Percentiles rank a stretch among this genome's conserved stretches.
These are phyloP conservation scores for Drosophila bocqueti DNA, from an alignment of 1,140 invertebrate species.

Conservation along the genomic window DNA sequence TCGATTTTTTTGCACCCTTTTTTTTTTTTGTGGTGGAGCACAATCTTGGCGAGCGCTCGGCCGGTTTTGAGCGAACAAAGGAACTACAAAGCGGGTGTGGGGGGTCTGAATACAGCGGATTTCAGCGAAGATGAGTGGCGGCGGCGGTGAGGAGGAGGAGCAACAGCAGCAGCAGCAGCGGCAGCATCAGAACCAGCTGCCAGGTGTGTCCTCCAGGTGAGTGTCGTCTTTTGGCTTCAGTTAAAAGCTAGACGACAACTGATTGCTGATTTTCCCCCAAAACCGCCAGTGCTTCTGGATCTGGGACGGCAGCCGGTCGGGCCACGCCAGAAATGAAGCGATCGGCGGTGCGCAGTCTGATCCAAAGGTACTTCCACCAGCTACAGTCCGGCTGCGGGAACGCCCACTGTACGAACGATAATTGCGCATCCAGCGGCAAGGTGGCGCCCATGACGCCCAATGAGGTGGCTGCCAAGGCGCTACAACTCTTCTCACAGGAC, in stretches of 20 bases:
- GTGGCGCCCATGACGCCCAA: constrained; percentile 93
- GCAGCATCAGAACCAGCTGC: constrained; percentile 60
- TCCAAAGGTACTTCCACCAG: constrained; percentile 97
- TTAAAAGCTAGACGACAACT: neutral
- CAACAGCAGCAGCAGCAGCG: constrained; percentile 53
- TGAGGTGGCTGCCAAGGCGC: constrained; percentile 94
- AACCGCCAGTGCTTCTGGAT: constrained; percentile 57
- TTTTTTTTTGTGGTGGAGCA: constrained; percentile 31
- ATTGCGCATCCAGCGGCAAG: constrained; percentile 95
- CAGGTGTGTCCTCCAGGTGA: constrained; percentile 75
- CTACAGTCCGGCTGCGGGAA: constrained; percentile 96
- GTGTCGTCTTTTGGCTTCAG: neutral
- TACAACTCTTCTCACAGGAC: constrained; percentile 94
- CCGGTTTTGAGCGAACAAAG: constrained; percentile 57
- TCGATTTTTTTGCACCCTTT: constrained; percentile 82
- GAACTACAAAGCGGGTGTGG: constrained; percentile 27
- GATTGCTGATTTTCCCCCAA: neutral
- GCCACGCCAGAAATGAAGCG: constrained; percentile 92
- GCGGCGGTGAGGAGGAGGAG: constrained; percentile 52
- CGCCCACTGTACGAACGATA: constrained; percentile 91
- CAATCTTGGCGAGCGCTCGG: constrained; percentile 34
- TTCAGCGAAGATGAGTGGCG: constrained; percentile 62
- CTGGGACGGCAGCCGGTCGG: constrained; percentile 50
- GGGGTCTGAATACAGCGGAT: constrained; percentile 16
- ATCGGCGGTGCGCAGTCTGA: constrained; percentile 93